Conservation (phyloP, 1,140 invertebrate species). For the Vollenhovia emeryi region DNA sequence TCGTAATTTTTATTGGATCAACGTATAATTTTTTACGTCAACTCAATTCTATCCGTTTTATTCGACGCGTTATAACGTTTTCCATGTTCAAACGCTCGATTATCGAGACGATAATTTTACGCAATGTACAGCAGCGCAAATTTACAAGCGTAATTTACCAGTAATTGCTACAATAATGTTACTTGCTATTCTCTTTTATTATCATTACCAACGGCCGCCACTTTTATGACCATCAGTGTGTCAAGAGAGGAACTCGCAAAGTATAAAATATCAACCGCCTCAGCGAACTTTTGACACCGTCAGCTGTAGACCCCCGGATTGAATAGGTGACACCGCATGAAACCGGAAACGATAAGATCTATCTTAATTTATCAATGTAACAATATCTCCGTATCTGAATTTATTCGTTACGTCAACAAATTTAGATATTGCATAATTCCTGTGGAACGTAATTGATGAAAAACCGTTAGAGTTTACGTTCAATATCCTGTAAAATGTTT, state of each 20-base stretch:
- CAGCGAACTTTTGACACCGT: background rate
- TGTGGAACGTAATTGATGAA: background rate
- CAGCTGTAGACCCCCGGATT: background rate
- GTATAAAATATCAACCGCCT: constrained; percentile 5
- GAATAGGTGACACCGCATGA: background rate
- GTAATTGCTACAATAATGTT: constrained; percentile 2
- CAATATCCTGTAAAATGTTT: background rate
- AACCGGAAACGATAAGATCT: background rate
- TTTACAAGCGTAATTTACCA: background rate
- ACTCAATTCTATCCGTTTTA: background rate
- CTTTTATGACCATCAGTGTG: background rate
- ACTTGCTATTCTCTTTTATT: background rate
- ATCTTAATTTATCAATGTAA: constrained; percentile 10
- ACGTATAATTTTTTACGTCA: background rate
- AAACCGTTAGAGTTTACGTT: background rate
- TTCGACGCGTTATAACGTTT: background rate
- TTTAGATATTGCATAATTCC: background rate
- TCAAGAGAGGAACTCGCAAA: background rate
- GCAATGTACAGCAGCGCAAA: background rate
- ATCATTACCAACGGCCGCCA: background rate
- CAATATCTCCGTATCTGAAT: background rate
- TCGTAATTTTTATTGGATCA: background rate
- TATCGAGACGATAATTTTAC: constrained; percentile 3
- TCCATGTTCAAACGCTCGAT: background rate
- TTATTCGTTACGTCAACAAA: background rate